Conservation (phyloP, 2,113 vertebrate genomes). For the Hippolais icterina region DNA sequence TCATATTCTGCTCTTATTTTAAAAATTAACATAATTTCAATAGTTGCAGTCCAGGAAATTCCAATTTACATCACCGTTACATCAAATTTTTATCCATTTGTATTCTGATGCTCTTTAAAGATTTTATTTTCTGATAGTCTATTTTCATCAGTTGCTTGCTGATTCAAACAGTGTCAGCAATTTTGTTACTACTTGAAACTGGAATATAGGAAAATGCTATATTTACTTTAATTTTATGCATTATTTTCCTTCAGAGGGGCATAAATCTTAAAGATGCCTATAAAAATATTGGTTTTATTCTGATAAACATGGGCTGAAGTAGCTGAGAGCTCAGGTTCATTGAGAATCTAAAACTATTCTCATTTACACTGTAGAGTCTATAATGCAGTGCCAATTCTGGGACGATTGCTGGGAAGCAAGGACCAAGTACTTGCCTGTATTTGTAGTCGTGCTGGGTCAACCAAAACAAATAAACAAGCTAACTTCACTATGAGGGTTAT, state of each 20-base stretch:
- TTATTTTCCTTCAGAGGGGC: neutral
- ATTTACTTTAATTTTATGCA: neutral
- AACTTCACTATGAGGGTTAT: neutral
- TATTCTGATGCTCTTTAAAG: neutral
- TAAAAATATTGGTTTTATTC: neutral
- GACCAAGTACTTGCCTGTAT: neutral
- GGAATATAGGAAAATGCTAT: neutral
- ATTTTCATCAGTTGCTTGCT: neutral
- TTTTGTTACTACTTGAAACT: neutral
- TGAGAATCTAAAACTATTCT: neutral
- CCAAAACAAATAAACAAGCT: neutral
- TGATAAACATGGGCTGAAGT: neutral
- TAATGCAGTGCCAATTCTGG: neutral
- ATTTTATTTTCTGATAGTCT: neutral
- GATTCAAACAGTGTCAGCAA: neutral
- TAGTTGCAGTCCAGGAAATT: neutral
- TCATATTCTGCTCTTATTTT: neutral
- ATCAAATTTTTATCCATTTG: neutral
- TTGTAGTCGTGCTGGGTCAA: neutral
- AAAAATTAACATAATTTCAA: conserved; percentile 9
- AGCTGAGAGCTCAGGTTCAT: neutral
- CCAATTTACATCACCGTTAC: neutral
- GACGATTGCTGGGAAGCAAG: neutral
- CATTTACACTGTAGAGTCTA: neutral
- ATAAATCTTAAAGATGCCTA: neutral